These are phyloP conservation scores for Onychostruthus taczanowskii DNA, from an alignment of 2,113 vertebrate species.

Conservation along the genomic window DNA sequence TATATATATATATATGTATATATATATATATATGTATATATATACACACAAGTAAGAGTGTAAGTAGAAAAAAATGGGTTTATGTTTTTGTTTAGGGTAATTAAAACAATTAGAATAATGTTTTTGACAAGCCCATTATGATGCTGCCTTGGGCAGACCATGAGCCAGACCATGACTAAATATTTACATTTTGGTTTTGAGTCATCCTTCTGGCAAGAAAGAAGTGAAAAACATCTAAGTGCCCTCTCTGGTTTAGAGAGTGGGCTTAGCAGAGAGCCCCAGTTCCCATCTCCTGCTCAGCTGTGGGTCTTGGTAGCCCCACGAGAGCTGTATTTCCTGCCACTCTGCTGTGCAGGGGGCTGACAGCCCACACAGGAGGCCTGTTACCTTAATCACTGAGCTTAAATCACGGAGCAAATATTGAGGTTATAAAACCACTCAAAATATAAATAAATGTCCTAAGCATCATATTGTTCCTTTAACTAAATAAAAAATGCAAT, in stretches of 20 bases:
- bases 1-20: background rate
- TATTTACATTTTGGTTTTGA: background rate
- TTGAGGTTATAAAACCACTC: background rate
- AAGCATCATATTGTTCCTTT: background rate
- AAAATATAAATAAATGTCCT: background rate
- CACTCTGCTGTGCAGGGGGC: background rate
- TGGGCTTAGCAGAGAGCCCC: background rate
- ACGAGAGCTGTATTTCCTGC: accelerated
- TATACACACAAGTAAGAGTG: background rate
- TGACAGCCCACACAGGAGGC: background rate
- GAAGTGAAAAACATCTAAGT: background rate
- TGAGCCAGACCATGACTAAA: background rate
- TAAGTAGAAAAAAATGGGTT: background rate
- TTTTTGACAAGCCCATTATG: background rate
- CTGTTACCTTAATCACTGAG: background rate
- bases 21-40: background rate
- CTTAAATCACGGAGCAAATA: background rate
- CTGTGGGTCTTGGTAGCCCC: background rate
- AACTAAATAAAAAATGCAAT: background rate
- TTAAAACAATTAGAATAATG: background rate
- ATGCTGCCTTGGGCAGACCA: background rate
- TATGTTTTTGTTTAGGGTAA: background rate
- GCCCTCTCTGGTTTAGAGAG: background rate
- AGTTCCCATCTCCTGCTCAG: background rate
- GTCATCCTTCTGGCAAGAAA: background rate